Evolutionary conservation across 2,113 vertebrate genomes (phyloP).

Genomic region (Rhea pennata): DNA sequence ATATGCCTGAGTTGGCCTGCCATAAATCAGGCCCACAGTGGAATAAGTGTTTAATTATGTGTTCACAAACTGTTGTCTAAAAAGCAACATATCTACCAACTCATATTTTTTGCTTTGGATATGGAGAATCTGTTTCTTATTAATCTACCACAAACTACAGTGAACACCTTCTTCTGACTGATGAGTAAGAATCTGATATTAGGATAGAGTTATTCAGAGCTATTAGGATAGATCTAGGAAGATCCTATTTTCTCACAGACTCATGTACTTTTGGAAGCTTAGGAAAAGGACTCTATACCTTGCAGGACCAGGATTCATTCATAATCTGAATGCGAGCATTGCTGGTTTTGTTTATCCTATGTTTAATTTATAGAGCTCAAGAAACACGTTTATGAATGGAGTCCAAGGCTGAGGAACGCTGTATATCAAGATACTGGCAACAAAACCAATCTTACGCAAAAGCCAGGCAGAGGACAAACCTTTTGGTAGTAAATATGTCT

Average conservation of each 20-base stretch:
- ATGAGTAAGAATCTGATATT: background rate
- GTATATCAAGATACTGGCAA: background rate
- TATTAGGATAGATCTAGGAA: background rate
- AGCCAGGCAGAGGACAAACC: background rate
- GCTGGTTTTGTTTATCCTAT: background rate
- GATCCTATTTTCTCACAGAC: background rate
- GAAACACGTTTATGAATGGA: background rate
- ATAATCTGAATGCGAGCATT: background rate
- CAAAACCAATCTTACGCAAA: background rate
- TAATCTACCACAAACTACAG: background rate
- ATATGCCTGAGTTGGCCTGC: background rate
- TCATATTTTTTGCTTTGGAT: background rate
- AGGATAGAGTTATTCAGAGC: background rate
- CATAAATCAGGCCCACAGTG: constrained; percentile 27
- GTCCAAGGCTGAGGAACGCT: background rate
- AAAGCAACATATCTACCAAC: background rate
- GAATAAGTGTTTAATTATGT: constrained; percentile 11
- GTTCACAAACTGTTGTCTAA: background rate
- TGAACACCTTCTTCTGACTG: background rate
- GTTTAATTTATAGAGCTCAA: background rate
- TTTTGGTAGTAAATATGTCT: background rate
- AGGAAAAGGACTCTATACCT: background rate
- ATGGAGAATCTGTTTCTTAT: background rate
- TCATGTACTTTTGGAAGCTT: background rate
- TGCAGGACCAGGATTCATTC: background rate